Evolutionary conservation across 2,797 vertebrate species (phyloP).

Genomic region (Myotis vivesi): DNA sequence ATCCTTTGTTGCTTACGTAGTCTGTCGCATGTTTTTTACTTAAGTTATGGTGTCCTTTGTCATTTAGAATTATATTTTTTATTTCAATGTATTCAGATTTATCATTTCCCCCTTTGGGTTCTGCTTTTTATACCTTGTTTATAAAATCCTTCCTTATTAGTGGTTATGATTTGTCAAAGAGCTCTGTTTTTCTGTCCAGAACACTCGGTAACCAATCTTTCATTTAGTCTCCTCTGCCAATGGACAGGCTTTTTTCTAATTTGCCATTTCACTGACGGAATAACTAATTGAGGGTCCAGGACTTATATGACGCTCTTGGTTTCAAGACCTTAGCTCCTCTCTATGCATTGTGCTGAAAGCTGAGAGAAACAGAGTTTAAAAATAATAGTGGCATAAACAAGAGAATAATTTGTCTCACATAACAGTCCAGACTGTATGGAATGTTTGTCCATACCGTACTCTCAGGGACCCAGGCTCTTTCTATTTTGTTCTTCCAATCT

Average conservation of each 20-base stretch:
- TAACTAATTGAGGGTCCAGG: not conserved
- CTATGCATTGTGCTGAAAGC: not conserved
- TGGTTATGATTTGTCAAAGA: not conserved
- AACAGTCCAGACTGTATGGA: not conserved
- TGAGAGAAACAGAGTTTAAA: not conserved
- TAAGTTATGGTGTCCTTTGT: not conserved
- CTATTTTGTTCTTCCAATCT: not conserved
- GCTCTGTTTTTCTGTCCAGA: not conserved
- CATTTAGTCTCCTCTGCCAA: not conserved
- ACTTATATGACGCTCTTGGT: not conserved
- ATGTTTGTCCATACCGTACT: not conserved
- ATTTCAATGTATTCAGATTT: conserved; percentile 2
- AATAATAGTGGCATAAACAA: not conserved
- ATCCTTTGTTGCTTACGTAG: not conserved
- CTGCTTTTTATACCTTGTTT: not conserved
- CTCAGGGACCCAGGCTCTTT: not conserved
- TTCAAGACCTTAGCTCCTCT: not conserved
- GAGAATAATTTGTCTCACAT: not conserved
- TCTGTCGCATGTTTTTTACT: not conserved
- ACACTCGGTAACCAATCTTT: not conserved
- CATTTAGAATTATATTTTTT: conserved; percentile 2
- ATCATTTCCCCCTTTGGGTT: conserved; percentile 10
- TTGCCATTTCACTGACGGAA: not conserved
- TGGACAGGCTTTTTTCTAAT: not conserved
- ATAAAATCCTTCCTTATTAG: not conserved